A percentile compares a stretch with the other conserved stretches of the same genome.
These are phyloP conservation scores for Yoshiicerus persimilis DNA, from an alignment of 1,140 invertebrate genomes.

Conservation along the genomic window DNA sequence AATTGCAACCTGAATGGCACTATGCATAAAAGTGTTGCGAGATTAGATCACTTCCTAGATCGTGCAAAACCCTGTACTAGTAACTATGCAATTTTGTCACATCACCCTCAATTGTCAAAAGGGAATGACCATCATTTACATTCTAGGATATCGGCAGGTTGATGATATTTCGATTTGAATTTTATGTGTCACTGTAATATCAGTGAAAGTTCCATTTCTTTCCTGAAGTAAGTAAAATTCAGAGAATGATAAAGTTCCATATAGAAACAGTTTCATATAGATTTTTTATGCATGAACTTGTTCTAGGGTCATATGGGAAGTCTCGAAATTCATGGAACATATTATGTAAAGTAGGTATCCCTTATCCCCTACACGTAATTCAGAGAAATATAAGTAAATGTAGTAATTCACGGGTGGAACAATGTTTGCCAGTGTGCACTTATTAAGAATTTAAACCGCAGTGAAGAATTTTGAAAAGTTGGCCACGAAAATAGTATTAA, in stretches of 20 bases:
- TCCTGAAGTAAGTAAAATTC: neutral
- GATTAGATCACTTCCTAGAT: too few species aligned
- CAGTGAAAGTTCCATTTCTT: neutral
- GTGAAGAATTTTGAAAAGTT: neutral
- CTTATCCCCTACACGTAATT: neutral
- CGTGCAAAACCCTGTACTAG: neutral
- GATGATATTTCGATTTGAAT: neutral
- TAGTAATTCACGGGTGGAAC: neutral
- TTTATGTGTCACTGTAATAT: neutral
- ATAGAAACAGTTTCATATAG: too few species aligned
- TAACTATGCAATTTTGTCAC: neutral
- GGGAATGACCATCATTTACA: constrained; percentile 26
- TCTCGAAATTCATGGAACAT: too few species aligned
- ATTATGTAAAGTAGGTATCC: neutral
- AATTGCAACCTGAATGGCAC: too few species aligned
- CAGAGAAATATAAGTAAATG: neutral
- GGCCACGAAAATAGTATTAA: neutral
- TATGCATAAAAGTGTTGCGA: neutral
- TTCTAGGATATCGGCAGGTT: neutral
- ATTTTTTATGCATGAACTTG: neutral
- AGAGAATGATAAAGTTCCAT: neutral
- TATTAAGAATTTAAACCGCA: neutral
- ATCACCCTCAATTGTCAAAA: neutral
- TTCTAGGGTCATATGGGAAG: neutral
- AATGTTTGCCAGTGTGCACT: neutral